Evolutionary conservation across 2,888 invertebrate genomes (phyloP), one percentile per base, ranked within the genome.

Genomic region (Trichacis sp.): DNA sequence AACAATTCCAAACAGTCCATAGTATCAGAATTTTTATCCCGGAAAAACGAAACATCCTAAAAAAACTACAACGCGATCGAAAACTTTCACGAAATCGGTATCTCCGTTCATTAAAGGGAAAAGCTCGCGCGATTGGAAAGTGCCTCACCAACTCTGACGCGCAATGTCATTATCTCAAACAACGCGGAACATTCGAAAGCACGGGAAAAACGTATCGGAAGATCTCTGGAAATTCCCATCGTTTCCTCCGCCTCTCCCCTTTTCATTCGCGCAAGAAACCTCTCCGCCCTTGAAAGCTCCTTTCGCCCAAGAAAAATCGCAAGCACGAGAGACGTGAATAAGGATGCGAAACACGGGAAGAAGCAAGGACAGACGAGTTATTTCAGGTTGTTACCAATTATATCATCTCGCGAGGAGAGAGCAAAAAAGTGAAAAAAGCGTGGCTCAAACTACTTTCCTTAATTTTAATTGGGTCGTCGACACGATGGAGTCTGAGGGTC

Each of bases 151-250:
- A 40, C 47, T 48, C 49, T 29, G 47, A 30, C 62, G 62, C 57
- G 69, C 73, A 68, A 74, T 74, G 72, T 75, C 74, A 75, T 75
- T 74, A 76, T 76, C 73, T 73, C 71, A 72, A 73, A 73, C 72
- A 73, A 74, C 66, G 70, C 68, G 69, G 69, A 71, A 71, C 72
- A 71, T 71, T 75, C 72, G 71, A 58, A 66, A 63, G 71, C 56
- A 66, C 68, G 60, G 42, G 48, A 18, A 63, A 59, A 59, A 50
- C 64, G 56, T 63, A 56, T 61, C 54, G 53, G 45, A 54, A 54
- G 49, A 61, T 61, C 53, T 61, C 49, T 29, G 15, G 42, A 52
- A 42, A 52, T 36, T 36, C 47, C 36, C 29, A 29, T 52, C 42
- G 42, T n/a, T 43, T 17, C 9, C 33, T 19, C 24, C 24, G 8